phyloP scores from a whole-genome alignment of 2,113 vertebrate species.

The Podarcis raffonei region DNA sequence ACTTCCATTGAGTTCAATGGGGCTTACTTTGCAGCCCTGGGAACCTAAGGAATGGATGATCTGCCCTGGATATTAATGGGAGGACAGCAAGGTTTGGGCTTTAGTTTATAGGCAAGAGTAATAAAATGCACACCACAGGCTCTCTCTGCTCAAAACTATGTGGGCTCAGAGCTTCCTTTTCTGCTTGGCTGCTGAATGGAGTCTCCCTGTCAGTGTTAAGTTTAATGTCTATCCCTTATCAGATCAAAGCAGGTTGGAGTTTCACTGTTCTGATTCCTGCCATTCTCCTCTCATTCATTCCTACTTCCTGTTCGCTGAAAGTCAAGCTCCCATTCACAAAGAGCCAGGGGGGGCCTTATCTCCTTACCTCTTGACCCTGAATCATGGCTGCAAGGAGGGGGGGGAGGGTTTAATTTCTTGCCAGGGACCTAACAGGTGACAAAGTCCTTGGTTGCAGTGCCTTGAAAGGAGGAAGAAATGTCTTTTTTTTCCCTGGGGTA shows the following conservation, averaged over 20 bases:
- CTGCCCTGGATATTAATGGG: background rate
- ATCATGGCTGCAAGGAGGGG: slow-evolving; percentile 49
- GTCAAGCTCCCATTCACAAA: slow-evolving; percentile 87
- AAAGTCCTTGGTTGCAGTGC: slow-evolving; percentile 53
- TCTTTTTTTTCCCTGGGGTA: background rate
- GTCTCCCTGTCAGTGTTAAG: slow-evolving; percentile 37
- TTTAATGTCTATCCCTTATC: slow-evolving; percentile 78
- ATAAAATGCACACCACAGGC: accelerated
- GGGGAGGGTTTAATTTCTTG: slow-evolving; percentile 61
- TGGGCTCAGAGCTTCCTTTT: slow-evolving; percentile 70
- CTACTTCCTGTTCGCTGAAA: slow-evolving; percentile 88
- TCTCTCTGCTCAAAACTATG: slow-evolving; percentile 27
- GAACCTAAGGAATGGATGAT: background rate
- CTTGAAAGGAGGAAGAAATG: background rate
- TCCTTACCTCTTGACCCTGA: slow-evolving; percentile 81
- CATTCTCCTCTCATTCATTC: slow-evolving; percentile 80
- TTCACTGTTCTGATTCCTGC: slow-evolving; percentile 80
- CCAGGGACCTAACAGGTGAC: slow-evolving; percentile 70
- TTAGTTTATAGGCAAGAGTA: background rate
- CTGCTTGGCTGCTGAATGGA: background rate
- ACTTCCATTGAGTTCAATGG: background rate
- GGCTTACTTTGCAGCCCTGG: background rate
- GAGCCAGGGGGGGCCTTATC: slow-evolving; percentile 81
- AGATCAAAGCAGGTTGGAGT: slow-evolving; percentile 85
- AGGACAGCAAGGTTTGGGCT: background rate